Conservation (phyloP, 2,888 invertebrate genomes). For the Lasius platythorax region DNA sequence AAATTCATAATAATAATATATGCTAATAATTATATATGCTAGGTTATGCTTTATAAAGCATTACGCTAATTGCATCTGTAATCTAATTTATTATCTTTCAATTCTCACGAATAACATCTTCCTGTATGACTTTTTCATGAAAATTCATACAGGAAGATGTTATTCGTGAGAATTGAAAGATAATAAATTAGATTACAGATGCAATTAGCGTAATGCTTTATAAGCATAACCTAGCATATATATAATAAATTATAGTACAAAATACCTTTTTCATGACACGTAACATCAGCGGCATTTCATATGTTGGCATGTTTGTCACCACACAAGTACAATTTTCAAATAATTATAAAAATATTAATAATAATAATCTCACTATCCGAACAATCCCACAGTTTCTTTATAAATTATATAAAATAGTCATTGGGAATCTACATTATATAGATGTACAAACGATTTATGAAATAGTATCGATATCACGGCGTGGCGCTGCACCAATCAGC, state of each 20-base stretch:
- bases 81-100: not conserved
- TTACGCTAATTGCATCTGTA: not conserved
- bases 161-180: not conserved
- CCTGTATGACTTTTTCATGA: not conserved
- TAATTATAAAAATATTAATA: not conserved
- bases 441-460: not conserved
- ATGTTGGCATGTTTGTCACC: conserved; percentile 88
- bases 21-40: not conserved
- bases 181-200: not conserved
- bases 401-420: not conserved
- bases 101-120: not conserved
- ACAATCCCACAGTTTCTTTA: not conserved
- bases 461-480: too few relatives aligned
- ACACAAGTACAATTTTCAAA: not conserved
- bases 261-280: conserved; percentile 89
- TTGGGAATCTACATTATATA: not conserved
- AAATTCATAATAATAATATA: not conserved
- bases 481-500: too few relatives aligned
- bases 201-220: not conserved
- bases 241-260: conserved; percentile 27
- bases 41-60: conserved; percentile 32
- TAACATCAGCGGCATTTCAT: conserved; percentile 90
- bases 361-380: not conserved
- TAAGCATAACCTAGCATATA: conserved; percentile 25
- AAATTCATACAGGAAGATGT: not conserved